A percentile compares a stretch with the other conserved stretches of the same genome.
Conservation (phyloP, 2,113 vertebrate genomes). For the Etheostoma cragini region DNA sequence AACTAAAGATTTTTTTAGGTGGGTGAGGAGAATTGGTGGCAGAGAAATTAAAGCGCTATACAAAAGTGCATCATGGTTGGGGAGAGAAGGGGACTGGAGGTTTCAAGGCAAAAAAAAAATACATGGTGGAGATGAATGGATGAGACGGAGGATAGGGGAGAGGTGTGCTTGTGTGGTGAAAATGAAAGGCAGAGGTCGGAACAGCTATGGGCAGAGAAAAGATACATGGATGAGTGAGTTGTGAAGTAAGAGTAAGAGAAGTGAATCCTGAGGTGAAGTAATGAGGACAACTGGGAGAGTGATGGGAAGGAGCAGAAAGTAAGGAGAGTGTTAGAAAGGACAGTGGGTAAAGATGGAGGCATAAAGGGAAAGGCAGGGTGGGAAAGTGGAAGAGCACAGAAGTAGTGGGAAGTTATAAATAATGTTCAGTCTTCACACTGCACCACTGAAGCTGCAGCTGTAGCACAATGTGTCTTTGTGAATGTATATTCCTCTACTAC, state of each 20-base stretch:
- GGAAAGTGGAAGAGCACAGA: neutral
- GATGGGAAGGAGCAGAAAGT: conserved; percentile 18
- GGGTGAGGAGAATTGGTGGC: conserved; percentile 30
- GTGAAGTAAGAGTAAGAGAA: conserved; percentile 13
- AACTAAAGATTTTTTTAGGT: conserved; percentile 30
- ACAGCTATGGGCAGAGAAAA: conserved; percentile 28
- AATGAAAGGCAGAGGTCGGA: conserved; percentile 33
- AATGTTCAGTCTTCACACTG: neutral
- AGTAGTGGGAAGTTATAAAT: conserved; percentile 4
- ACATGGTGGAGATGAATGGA: conserved; percentile 23
- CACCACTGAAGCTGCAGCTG: neutral
- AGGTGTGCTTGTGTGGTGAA: conserved; percentile 7
- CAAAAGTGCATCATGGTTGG: conserved; percentile 33
- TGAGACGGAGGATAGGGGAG: conserved; percentile 16
- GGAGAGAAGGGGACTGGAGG: conserved; percentile 27
- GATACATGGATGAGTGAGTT: conserved; percentile 36
- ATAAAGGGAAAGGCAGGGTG: neutral
- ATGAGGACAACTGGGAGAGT: conserved; percentile 43
- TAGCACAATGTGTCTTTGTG: neutral
- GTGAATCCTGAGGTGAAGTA: conserved; percentile 48
- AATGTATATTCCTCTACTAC: neutral
- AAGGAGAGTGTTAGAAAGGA: conserved; percentile 1
- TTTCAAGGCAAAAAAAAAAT: conserved; percentile 24
- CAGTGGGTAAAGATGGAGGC: conserved; percentile 14
- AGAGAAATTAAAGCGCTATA: conserved; percentile 29